Conservation (phyloP, 2,797 vertebrate genomes). For the Macropus fuliginosus region DNA sequence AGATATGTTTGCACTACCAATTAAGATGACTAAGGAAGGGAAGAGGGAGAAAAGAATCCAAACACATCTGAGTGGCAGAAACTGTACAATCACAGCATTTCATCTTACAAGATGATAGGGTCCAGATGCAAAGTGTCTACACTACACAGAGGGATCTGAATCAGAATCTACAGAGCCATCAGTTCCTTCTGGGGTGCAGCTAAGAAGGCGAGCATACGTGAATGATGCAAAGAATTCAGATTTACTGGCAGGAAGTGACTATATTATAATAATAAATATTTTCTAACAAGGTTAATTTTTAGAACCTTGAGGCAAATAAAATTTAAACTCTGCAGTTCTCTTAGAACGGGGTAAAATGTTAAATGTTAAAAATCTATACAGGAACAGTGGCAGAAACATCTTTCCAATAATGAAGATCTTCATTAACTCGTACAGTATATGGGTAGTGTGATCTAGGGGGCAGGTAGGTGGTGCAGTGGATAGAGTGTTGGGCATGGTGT, state of each 20-base stretch:
- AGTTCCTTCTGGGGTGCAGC: background rate
- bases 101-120: background rate
- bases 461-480: background rate
- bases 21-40: background rate
- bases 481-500: background rate
- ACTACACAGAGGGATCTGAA: rapidly evolving
- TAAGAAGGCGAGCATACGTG: background rate
- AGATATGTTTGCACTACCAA: background rate
- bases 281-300: background rate
- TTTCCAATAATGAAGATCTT: background rate
- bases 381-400: background rate
- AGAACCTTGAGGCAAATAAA: background rate
- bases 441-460: background rate
- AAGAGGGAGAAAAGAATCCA: background rate
- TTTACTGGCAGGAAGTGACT: background rate
- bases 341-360: background rate
- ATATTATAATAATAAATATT: background rate
- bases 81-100: background rate
- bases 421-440: background rate
- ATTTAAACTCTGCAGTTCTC: background rate
- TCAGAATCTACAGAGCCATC: background rate
- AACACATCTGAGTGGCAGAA: background rate
- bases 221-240: background rate
- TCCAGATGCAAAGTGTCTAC: background rate
- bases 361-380: background rate